Conservation (phyloP, 2,797 vertebrate species). For the Rhinichthys osculus region DNA sequence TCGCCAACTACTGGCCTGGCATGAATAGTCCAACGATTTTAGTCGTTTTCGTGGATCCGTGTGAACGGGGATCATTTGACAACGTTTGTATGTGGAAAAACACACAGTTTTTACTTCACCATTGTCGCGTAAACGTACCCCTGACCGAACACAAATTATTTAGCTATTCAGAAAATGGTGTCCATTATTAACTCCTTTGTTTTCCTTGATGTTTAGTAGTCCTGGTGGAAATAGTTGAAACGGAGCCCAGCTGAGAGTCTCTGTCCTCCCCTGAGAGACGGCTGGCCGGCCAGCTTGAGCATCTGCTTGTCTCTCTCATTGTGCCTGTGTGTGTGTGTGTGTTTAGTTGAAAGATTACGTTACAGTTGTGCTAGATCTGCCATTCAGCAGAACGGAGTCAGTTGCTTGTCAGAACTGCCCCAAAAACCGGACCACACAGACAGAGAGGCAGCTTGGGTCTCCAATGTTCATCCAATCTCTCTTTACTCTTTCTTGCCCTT, state of each 20-base stretch:
- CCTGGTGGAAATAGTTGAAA: constrained; percentile 25
- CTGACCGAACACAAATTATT: not conserved
- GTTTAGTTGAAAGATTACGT: constrained; percentile 20
- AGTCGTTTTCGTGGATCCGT: no score
- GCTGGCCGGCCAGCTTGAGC: not conserved
- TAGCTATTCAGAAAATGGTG: not conserved
- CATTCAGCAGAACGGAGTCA: constrained; percentile 33
- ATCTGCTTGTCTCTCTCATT: constrained; percentile 29
- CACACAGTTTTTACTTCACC: not conserved
- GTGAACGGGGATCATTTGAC: no score
- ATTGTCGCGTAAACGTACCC: not conserved
- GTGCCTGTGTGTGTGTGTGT: constrained; percentile 7
- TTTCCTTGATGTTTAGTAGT: constrained; percentile 4
- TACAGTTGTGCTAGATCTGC: constrained; percentile 36
- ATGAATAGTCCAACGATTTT: no score
- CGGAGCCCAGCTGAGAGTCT: constrained; percentile 8
- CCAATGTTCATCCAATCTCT: no score
- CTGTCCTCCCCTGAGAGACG: constrained; percentile 27
- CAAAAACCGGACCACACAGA: constrained; percentile 10
- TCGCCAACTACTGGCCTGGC: no score
- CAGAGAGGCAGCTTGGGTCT: not conserved
- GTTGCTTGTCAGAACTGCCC: constrained; percentile 4
- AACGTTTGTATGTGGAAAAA: no score
- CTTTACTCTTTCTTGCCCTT: not conserved
- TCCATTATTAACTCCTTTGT: constrained; percentile 10